phyloP scores from a whole-genome alignment of 2,797 vertebrate genomes.

The Anas georgica region DNA sequence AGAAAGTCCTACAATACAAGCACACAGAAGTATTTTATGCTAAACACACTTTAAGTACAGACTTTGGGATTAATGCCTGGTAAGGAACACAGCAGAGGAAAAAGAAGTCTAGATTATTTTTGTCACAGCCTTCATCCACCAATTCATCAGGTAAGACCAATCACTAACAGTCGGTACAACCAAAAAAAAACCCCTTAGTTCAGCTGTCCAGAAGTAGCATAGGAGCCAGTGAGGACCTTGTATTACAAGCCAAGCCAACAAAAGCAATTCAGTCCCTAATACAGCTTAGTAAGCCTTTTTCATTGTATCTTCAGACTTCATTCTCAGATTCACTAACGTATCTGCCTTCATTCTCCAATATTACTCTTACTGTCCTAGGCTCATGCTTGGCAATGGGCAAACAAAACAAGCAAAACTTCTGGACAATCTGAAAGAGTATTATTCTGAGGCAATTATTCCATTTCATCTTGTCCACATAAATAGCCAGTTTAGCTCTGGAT shows the following conservation, averaged over 20 bases:
- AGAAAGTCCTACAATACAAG: background rate
- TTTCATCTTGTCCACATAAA: background rate
- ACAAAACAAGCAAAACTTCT: background rate
- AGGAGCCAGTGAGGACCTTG: background rate
- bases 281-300: too few species aligned
- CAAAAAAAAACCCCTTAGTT: accelerated
- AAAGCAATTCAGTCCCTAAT: background rate
- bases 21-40: background rate
- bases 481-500: background rate
- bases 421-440: background rate
- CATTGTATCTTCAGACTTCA: background rate
- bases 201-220: background rate
- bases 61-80: background rate
- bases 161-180: background rate
- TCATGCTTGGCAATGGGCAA: background rate
- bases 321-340: background rate
- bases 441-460: background rate
- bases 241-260: background rate
- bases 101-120: background rate
- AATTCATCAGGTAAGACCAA: background rate
- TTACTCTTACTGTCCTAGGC: background rate
- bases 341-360: background rate
- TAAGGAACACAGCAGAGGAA: background rate
- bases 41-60: background rate
- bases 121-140: background rate